These are phyloP conservation scores for Telenomus remus DNA, from an alignment of 1,140 invertebrate species.

Conservation along the genomic window DNA sequence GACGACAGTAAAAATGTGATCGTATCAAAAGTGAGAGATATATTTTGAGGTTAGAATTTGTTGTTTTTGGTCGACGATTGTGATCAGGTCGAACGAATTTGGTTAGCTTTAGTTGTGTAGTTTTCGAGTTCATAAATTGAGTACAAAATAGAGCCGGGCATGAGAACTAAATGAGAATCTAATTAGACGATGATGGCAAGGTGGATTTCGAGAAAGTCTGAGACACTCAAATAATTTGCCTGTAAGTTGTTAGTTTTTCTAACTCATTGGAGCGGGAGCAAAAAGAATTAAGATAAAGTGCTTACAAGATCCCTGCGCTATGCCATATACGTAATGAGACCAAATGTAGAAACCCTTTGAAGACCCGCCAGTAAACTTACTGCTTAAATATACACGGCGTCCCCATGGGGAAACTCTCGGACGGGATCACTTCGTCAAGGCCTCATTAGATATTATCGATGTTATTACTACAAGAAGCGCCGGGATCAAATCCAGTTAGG, in stretches of 20 bases:
- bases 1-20: no score
- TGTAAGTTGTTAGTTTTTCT: conserved; percentile 26
- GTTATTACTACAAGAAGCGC: conserved; percentile 32
- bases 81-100: no score
- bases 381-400: conserved; percentile 37
- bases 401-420: conserved; percentile 23
- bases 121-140: background rate
- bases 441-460: conserved; percentile 48
- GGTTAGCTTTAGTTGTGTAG: no score
- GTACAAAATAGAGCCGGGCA: background rate
- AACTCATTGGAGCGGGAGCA: conserved; percentile 16
- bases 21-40: no score
- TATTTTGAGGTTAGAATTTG: no score
- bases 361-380: conserved; percentile 24
- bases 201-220: conserved; percentile 21
- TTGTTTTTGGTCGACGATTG: no score
- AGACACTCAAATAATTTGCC: conserved; percentile 26
- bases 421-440: conserved; percentile 34
- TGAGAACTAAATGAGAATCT: conserved; percentile 2
- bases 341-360: conserved; percentile 49
- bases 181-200: conserved; percentile 10
- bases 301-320: conserved; percentile 28
- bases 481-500: conserved; percentile 24
- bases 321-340: conserved; percentile 51
- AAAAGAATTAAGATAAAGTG: conserved; percentile 50